These are phyloP conservation scores for Mirza zaza DNA, from an alignment of 2,113 vertebrate species.

Conservation along the genomic window DNA sequence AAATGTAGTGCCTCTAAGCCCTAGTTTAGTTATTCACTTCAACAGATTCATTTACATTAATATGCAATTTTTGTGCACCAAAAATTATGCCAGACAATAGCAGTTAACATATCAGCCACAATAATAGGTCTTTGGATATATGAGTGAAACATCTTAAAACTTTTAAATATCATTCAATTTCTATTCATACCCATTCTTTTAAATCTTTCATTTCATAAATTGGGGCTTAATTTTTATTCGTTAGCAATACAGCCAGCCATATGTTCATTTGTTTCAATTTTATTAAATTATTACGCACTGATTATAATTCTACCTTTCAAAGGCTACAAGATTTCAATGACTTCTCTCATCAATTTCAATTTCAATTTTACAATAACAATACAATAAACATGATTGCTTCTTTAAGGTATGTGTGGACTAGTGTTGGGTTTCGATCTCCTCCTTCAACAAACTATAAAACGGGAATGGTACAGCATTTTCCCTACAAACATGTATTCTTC, in stretches of 20 bases:
- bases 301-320: constrained; percentile 34
- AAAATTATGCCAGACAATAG: not conserved
- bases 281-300: constrained; percentile 28
- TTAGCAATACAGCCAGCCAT: not conserved
- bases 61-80: not conserved
- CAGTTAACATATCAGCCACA: not conserved
- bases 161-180: not conserved
- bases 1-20: not conserved
- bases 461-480: constrained; percentile 83
- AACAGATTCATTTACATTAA: not conserved
- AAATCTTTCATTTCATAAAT: constrained; percentile 16
- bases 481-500: constrained; percentile 84
- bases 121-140: not conserved
- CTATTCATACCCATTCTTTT: not conserved
- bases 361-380: constrained; percentile 22
- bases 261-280: not conserved
- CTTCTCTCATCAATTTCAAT: constrained; percentile 34
- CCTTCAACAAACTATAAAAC: constrained; percentile 77
- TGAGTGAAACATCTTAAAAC: not conserved
- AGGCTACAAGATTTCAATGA: not conserved
- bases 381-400: not conserved
- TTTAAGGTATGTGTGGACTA: constrained; percentile 16
- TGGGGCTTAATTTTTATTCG: constrained; percentile 25
- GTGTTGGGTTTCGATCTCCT: constrained; percentile 46
- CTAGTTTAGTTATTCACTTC: not conserved